A percentile compares a stretch with the other conserved stretches of the same genome.
These are phyloP conservation scores for Prosopocoilus inquinatus DNA, from an alignment of 2,888 invertebrate species.

Conservation along the genomic window DNA sequence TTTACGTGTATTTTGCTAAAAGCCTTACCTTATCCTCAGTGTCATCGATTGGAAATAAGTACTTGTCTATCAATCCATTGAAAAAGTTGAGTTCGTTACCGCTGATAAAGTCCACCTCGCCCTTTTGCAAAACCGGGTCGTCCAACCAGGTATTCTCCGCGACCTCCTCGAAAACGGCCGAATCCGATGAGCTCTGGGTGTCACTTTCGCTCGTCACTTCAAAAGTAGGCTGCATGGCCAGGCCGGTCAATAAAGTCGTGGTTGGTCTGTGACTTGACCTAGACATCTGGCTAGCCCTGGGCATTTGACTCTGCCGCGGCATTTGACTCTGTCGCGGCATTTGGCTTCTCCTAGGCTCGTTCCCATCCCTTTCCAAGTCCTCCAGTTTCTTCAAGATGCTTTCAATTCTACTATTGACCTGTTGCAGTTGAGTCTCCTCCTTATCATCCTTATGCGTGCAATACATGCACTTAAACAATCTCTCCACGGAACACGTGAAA, in stretches of 20 bases:
- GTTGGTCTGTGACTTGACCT: neutral
- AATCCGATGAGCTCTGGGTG: neutral
- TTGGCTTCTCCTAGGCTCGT: neutral
- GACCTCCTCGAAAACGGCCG: neutral
- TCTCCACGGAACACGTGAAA: conserved; percentile 54
- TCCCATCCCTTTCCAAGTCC: conserved; percentile 1
- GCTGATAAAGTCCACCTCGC: conserved; percentile 64
- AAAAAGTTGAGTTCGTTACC: conserved; percentile 72
- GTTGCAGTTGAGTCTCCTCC: conserved; percentile 41
- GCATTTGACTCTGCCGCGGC: neutral
- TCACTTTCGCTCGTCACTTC: conserved; percentile 45
- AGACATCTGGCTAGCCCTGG: neutral
- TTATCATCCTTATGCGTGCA: conserved; percentile 50
- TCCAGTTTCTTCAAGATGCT: conserved; percentile 17
- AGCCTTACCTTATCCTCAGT: conserved; percentile 58
- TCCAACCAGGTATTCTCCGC: conserved; percentile 61
- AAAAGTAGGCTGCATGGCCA: neutral
- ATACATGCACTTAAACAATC: conserved; percentile 56
- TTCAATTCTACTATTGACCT: conserved; percentile 41
- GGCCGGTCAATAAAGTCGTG: neutral
- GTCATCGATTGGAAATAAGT: conserved; percentile 70
- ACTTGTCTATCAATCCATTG: conserved; percentile 71
- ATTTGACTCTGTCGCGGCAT: neutral
- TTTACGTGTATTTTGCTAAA: neutral
- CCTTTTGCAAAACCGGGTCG: conserved; percentile 63